Evolutionary conservation across 1,140 invertebrate genomes (phyloP), one percentile per base, ranked within the genome.

Genomic region (Ptiloglossa arizonensis): DNA sequence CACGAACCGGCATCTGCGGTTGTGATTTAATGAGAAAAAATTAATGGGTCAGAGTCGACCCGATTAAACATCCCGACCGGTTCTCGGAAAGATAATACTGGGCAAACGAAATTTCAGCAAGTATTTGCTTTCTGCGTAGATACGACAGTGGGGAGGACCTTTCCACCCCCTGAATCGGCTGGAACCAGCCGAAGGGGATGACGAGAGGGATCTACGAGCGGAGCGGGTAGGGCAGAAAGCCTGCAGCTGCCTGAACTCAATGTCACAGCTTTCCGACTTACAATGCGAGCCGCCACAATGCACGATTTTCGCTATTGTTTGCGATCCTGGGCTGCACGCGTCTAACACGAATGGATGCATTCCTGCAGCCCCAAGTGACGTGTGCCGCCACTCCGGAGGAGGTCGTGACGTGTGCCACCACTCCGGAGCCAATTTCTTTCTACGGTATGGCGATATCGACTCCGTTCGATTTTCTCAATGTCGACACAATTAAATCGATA

Each of bases 221-320:
- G 19, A 1, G n/a, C 68, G 74, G 71, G 77, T 46, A 80, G 79
- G 80, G 57, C 74, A 74, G 79, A 59, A 54, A 78, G 38, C 79
- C 38, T 67, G 87, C 90, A 91, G 88, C 90, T 85, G 88, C 83
- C 88, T 72, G 82, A 89, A 90, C 89, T 90, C 89, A 86, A 90
- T 91, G 91, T 91, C 90, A 90, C 89, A 91, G 91, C 88, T 91
- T 90, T 91, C 79, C 81, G 87, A 79, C 70, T 89, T 87, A 89
- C 89, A 90, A 91, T 89, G 73, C 81, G 62, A 72, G 57, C 80
- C 76, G 80, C 86, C 89, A 91, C 90, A 92, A 91, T 91, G 90
- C 87, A 88, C 88, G 91, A 92, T 91, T 91, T 91, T 82, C 81
- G 79, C 77, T 87, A 91, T 91, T 91, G 91, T 91, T 90, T 75